Base-by-base conservation (phyloP, 2,797 vertebrate genomes). In the Ptychobarbus kaznakovi region DNA sequence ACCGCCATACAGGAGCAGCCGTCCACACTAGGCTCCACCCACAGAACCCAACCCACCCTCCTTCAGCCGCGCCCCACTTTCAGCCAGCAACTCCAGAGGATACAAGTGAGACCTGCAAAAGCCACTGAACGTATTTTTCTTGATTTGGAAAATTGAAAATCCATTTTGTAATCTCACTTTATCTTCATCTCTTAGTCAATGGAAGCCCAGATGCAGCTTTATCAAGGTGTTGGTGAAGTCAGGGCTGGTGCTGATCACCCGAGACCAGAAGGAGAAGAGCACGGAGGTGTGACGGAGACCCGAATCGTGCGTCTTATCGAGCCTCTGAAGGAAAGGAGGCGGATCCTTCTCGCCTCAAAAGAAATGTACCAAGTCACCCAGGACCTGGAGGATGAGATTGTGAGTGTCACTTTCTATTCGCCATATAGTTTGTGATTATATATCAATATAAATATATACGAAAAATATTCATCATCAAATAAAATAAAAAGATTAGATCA, bases 361-460 rank as follows among this genome's bases (percentile, higher is more conserved):
- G 97, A 99, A 91, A 94, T 98, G 90, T 97, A 98, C 58, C 98
- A 98, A 92, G 96, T 98, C 58, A 96, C 96, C 53, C 97, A 97
- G 44, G 97, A 99, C 93, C 94, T 99, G 89, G 97, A 99, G 87
- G 97, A 98, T 0, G 97, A 98, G 91, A 95, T 98, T 85, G 97
- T 98, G 91, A 96, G 97, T 91, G 32, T 46, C 18, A 10, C 28
- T n/a, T 58, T 77, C 46, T 66, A 38, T 53, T 76, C 49, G 25
- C 5, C 11, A 32, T 25, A 46, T 28, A 38, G 53, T 77, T 56
- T 86, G 22, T 65, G 7, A 10, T 35, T 66, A 35, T 35, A 35
- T 32, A 35, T 18, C 3, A 35, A 4, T 66, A 66, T 66, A 35
- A 66, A 8, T 32, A 13, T 16, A 9, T 35, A 66, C 18, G 32